Evolutionary conservation across 2,113 vertebrate genomes (phyloP).

Genomic region (Beaufortia kweichowensis): DNA sequence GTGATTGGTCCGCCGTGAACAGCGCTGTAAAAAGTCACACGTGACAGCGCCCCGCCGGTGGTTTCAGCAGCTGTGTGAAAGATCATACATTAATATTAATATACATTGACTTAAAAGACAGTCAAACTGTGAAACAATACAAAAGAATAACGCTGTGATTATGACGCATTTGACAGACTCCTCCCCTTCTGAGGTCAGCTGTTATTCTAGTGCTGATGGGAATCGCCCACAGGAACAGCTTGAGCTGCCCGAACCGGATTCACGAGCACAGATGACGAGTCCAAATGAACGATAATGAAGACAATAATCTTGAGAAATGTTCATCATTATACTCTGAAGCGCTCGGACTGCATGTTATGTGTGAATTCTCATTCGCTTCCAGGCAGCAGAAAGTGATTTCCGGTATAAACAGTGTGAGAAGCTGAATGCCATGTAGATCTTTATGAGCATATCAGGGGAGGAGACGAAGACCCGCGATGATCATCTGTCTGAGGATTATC

Average conservation of each 20-base stretch:
- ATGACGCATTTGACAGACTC: background rate
- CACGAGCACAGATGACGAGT: background rate
- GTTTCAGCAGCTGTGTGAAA: background rate
- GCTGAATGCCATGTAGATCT: background rate
- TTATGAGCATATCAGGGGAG: background rate
- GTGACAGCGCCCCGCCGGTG: background rate
- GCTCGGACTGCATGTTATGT: background rate
- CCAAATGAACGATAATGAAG: background rate
- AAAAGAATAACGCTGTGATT: too few relatives aligned
- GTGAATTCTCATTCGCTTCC: background rate
- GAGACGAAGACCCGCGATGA: background rate
- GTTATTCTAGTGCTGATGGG: background rate
- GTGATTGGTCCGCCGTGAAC: background rate
- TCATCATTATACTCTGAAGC: background rate
- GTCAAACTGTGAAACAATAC: too few relatives aligned
- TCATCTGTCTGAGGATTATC: slow-evolving; percentile 58
- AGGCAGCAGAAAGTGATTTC: background rate
- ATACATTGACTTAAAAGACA: background rate
- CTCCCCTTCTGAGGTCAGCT: background rate
- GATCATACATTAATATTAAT: too few relatives aligned
- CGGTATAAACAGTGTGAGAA: slow-evolving; percentile 37
- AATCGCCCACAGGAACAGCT: slow-evolving; percentile 5
- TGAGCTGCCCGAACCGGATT: slow-evolving; percentile 11
- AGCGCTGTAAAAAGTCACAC: background rate
- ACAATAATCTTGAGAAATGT: background rate